A percentile compares a stretch with the other conserved stretches of the same genome.
Evolutionary conservation across 2,888 invertebrate genomes (phyloP).

Genomic region (Caenorhabditis wallacei): DNA sequence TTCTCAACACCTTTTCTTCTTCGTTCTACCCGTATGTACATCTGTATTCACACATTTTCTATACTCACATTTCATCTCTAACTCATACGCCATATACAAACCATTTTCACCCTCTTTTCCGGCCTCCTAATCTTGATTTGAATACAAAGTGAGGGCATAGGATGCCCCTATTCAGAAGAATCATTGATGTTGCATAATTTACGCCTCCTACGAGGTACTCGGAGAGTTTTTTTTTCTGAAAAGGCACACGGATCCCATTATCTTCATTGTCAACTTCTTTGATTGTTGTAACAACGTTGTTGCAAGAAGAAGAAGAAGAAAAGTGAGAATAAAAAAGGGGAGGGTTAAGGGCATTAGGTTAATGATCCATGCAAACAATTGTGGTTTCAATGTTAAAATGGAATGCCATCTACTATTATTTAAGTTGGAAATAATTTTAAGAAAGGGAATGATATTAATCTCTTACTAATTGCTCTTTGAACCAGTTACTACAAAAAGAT

Average conservation of each 20-base stretch:
- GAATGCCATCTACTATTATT: conserved; percentile 10
- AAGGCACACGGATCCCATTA: conserved; percentile 6
- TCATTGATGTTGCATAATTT: conserved; percentile 59
- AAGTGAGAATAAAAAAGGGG: conserved; percentile 45
- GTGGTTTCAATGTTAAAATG: conserved; percentile 24
- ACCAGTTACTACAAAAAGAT: conserved; percentile 35
- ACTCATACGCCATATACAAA: conserved; percentile 56
- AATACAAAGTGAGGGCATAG: conserved; percentile 22
- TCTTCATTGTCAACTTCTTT: conserved; percentile 49
- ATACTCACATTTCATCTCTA: conserved; percentile 49
- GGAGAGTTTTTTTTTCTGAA: conserved; percentile 33
- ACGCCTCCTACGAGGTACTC: conserved; percentile 39
- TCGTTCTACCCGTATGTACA: conserved; percentile 62
- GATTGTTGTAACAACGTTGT: conserved; percentile 42
- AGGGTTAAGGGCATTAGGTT: conserved; percentile 50
- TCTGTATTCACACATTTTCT: conserved; percentile 53
- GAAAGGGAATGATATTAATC: conserved; percentile 17
- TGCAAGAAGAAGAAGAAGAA: neutral
- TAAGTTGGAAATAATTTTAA: conserved; percentile 14
- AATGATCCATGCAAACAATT: conserved; percentile 51
- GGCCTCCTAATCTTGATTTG: conserved; percentile 61
- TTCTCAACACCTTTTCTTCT: conserved; percentile 25
- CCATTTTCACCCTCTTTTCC: conserved; percentile 59
- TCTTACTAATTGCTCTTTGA: conserved; percentile 58
- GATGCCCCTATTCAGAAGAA: conserved; percentile 53